Evolutionary conservation across 1,140 invertebrate genomes (phyloP), one percentile per base, ranked within the genome.

Genomic region (Megathymus violae): DNA sequence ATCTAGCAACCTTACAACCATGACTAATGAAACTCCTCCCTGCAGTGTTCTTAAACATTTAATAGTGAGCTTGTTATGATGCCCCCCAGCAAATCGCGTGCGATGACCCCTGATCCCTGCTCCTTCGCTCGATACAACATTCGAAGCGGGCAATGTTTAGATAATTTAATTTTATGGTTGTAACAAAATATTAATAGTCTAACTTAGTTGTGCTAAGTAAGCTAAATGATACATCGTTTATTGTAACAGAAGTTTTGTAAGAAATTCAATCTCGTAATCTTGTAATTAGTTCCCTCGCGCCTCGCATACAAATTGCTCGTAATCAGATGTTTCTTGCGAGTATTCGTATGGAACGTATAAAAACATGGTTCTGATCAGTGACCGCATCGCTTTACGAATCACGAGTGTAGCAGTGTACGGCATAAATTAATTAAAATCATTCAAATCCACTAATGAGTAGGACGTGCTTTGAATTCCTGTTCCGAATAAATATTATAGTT

Each of bases 21-120:
- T 74, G 70, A 74, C 72, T 71, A 77, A 75, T 81, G 74, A n/a
- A n/a, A n/a, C n/a, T n/a, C n/a, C n/a, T n/a, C 2, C 46, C 3
- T 27, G 22, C 5, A 38, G 34, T 25, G 38, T 54, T 54, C 36
- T 54, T 27, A 54, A 54, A 52, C 31, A 17, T 51, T 51, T 43
- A 69, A 61, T 63, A 73, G 71, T 67, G 62, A 44, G 66, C 43
- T 22, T 66, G 38, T 14, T 38, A 43, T 67, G 52, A 63, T 73
- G 64, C 48, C 67, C 76, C 70, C 71, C 62, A 69, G 62, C 66
- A 64, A 69, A 77, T 72, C 51, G 62, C 60, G 74, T 67, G 41
- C 76, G 71, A 74, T 73, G 76, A 80, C 76, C 52, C 52, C 40
- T 25, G 52, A 56, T 56, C 38, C 13, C 43, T 13, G n/a, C 51